These are phyloP conservation scores for Pelodiscus sinensis DNA, from an alignment of 2,113 vertebrate species.

Conservation along the genomic window DNA sequence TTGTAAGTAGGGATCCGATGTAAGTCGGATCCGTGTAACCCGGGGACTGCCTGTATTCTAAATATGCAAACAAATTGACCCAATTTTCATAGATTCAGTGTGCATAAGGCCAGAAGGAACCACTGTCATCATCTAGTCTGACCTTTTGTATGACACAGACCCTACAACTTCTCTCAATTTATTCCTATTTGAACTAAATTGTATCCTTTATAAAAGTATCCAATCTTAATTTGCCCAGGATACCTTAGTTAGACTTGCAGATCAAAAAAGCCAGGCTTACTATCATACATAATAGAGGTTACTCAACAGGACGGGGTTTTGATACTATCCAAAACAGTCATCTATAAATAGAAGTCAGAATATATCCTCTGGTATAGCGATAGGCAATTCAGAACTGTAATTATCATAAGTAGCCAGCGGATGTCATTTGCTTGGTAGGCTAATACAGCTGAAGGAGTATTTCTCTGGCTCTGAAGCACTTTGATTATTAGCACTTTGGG, in stretches of 20 bases:
- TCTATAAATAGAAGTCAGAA: constrained; percentile 70
- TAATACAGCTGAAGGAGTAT: constrained; percentile 35
- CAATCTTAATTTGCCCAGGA: neutral
- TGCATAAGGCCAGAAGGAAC: neutral
- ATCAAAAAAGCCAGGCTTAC: constrained; percentile 9
- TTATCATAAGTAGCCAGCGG: constrained; percentile 50
- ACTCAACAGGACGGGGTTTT: constrained; percentile 30
- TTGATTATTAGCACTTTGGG: neutral
- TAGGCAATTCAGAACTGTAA: constrained; percentile 55
- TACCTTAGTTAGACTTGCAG: neutral
- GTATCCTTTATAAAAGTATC: neutral
- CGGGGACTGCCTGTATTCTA: too few species aligned
- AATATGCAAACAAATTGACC: neutral
- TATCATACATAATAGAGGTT: constrained; percentile 24
- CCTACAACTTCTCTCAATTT: neutral
- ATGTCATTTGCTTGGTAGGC: constrained; percentile 32
- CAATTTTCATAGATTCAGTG: neutral
- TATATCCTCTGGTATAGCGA: constrained; percentile 51
- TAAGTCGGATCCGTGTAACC: too few species aligned
- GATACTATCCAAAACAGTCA: constrained; percentile 38
- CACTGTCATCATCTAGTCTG: neutral
- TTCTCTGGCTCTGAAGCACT: constrained; percentile 20
- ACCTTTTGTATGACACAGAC: neutral
- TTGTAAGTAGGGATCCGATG: too few species aligned
- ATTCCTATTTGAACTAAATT: neutral